Conservation (phyloP, 2,888 invertebrate species). For the Hydroisotoma schaefferi region DNA sequence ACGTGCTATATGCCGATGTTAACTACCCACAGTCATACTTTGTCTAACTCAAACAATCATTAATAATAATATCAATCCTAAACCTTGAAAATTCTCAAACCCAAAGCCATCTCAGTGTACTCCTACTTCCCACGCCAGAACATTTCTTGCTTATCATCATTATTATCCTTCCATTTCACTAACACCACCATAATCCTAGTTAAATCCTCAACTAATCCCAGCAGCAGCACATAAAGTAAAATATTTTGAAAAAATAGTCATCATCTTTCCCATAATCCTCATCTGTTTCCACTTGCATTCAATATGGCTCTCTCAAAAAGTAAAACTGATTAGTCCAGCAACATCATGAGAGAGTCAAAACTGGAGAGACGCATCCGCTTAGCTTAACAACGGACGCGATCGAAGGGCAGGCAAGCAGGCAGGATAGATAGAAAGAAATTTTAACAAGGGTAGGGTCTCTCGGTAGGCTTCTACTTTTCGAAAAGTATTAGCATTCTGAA, state of each 20-base stretch:
- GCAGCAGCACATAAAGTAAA: too few species aligned
- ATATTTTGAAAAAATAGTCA: too few species aligned
- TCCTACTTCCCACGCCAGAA: not conserved
- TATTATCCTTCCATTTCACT: too few species aligned
- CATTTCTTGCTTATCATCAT: not conserved
- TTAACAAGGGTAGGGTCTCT: constrained; percentile 2
- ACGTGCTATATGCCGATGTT: too few species aligned
- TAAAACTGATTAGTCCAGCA: not conserved
- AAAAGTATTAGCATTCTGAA: constrained; percentile 44
- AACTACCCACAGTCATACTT: too few species aligned
- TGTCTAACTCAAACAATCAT: too few species aligned
- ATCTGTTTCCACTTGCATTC: not conserved
- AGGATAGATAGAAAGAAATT: not conserved
- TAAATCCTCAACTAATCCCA: not conserved
- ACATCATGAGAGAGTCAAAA: not conserved
- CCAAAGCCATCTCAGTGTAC: not conserved
- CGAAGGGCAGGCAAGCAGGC: not conserved
- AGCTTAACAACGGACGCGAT: not conserved
- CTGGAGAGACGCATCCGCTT: not conserved
- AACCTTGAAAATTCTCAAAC: too few species aligned
- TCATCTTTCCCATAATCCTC: not conserved
- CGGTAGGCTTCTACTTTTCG: constrained; percentile 32
- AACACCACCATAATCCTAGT: not conserved
- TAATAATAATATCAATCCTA: too few species aligned
- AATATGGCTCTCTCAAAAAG: constrained; percentile 4